phyloP scores from a whole-genome alignment of 2,797 vertebrate species.

The Karalla daura region DNA sequence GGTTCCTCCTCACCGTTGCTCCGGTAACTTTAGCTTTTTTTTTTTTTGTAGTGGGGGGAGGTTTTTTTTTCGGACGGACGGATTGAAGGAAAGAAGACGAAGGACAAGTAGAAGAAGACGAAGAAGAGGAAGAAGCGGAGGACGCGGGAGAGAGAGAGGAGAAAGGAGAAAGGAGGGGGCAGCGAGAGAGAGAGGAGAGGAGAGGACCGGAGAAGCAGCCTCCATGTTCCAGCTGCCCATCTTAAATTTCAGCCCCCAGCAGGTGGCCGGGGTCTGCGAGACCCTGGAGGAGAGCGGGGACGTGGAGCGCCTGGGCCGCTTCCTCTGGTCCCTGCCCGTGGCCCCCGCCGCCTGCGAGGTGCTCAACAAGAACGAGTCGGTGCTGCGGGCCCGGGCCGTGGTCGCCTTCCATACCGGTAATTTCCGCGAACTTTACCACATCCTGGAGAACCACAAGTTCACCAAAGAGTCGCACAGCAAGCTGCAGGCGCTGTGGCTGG shows the following conservation, averaged over 20 bases:
- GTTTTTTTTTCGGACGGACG: slow-evolving; percentile 54
- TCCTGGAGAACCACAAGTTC: slow-evolving; percentile 99
- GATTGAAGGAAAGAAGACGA: slow-evolving; percentile 50
- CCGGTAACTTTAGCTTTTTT: slow-evolving; percentile 77
- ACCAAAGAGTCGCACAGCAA: slow-evolving; percentile 99
- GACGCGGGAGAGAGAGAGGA: slow-evolving; percentile 48
- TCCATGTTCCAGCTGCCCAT: slow-evolving; percentile 99
- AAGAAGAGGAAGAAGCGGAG: slow-evolving; percentile 53
- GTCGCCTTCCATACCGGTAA: slow-evolving; percentile 98
- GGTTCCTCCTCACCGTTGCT: slow-evolving; percentile 67
- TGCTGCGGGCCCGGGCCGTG: slow-evolving; percentile 94
- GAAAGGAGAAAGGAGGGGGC: slow-evolving; percentile 73
- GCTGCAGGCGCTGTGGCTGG: slow-evolving; percentile 97
- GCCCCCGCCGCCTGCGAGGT: slow-evolving; percentile 98
- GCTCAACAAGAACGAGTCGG: slow-evolving; percentile 98
- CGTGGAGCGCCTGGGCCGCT: slow-evolving; percentile 97
- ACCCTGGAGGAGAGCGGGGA: slow-evolving; percentile 99
- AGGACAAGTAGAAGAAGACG: too few species aligned
- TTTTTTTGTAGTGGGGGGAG: slow-evolving; percentile 61
- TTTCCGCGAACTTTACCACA: slow-evolving; percentile 98
- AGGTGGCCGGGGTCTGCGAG: slow-evolving; percentile 99
- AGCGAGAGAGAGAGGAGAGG: slow-evolving; percentile 73
- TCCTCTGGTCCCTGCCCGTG: slow-evolving; percentile 98
- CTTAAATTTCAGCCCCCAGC: slow-evolving; percentile 99
- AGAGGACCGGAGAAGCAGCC: slow-evolving; percentile 81